Conservation (phyloP, 2,113 vertebrate species). For the Urocitellus parryii region DNA sequence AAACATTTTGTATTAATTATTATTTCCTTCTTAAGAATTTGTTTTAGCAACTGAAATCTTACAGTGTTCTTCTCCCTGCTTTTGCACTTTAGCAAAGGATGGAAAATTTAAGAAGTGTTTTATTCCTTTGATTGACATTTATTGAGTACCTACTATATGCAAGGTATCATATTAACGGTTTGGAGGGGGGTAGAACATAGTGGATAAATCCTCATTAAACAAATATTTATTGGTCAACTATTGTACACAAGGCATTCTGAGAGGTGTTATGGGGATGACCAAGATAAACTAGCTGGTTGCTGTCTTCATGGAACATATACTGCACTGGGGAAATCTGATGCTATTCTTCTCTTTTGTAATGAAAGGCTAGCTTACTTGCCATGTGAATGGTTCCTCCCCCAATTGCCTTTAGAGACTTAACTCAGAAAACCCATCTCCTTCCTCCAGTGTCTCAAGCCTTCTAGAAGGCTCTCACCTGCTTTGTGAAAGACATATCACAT, state of each 20-base stretch:
- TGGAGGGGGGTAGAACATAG: background rate
- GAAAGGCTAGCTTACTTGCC: background rate
- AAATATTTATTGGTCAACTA: background rate
- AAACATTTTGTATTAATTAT: background rate
- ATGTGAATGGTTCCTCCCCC: background rate
- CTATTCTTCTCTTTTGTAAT: background rate
- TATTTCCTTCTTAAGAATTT: background rate
- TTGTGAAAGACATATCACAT: background rate
- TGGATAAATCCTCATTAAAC: background rate
- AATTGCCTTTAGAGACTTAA: background rate
- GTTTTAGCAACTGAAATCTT: background rate
- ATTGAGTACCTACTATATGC: constrained; percentile 55
- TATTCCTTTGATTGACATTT: constrained; percentile 23
- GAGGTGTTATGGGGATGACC: background rate
- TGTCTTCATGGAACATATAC: background rate
- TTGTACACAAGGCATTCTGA: background rate
- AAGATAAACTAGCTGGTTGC: background rate
- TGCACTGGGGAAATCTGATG: background rate
- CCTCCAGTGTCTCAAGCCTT: background rate
- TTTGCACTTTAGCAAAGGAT: constrained; percentile 11
- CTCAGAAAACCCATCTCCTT: background rate
- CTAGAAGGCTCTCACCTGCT: background rate
- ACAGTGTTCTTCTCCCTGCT: background rate
- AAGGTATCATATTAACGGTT: background rate
- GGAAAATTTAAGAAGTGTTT: background rate